Evolutionary conservation across 2,113 vertebrate genomes (phyloP).

Genomic region (Neolamprologus devosi): DNA sequence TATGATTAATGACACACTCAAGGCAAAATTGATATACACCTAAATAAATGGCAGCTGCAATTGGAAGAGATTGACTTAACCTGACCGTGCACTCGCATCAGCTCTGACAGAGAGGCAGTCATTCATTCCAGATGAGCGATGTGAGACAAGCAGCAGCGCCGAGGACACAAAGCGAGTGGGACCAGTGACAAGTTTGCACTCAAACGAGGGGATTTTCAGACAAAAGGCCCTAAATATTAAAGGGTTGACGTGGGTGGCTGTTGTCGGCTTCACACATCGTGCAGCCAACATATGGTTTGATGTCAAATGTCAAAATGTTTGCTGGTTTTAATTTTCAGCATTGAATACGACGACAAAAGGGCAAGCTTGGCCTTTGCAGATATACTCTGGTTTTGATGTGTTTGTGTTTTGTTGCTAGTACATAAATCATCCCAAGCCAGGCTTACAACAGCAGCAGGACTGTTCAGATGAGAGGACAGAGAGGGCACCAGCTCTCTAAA

Average conservation of each 20-base stretch:
- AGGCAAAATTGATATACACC: conserved; percentile 16
- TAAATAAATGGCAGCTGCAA: conserved; percentile 3
- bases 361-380: conserved; percentile 26
- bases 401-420: conserved; percentile 31
- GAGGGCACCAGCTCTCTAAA: neutral
- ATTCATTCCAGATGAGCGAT: neutral
- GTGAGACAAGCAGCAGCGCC: neutral
- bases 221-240: neutral
- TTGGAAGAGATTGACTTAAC: conserved; percentile 2
- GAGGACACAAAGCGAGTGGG: neutral
- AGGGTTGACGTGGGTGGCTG: neutral
- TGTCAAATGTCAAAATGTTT: conserved; percentile 27
- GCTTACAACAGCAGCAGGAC: neutral
- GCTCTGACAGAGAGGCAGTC: neutral
- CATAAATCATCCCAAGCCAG: conserved; percentile 16
- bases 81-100: neutral
- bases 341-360: conserved; percentile 32
- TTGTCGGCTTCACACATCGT: neutral
- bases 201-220: neutral
- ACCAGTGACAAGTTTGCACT: neutral
- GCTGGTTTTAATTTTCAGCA: conserved; percentile 14
- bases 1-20: conserved; percentile 16
- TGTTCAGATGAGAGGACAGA: neutral
- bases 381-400: conserved; percentile 18
- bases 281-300: neutral